These are phyloP conservation scores for Semicossyphus pulcher DNA, from an alignment of 2,113 vertebrate genomes.

Conservation along the genomic window DNA sequence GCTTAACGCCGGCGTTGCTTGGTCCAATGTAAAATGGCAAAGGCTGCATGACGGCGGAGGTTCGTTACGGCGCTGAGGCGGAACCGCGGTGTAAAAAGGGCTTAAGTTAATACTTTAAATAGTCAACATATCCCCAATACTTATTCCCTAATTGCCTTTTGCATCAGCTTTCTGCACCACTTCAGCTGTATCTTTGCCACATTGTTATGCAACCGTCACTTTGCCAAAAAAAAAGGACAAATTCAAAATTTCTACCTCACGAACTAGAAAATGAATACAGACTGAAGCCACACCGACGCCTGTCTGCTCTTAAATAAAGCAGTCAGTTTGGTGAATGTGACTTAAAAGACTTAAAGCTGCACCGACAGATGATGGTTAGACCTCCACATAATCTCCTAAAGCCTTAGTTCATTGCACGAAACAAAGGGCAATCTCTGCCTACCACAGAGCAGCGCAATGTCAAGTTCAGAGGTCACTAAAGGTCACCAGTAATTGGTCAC, in stretches of 20 bases:
- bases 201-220: background rate
- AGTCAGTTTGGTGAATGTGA: background rate
- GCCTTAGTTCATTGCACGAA: background rate
- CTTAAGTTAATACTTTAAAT: too few relatives aligned
- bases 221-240: slow-evolving; percentile 10
- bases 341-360: slow-evolving; percentile 9
- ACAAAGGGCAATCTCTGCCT: slow-evolving; percentile 13
- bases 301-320: background rate
- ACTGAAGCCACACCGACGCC: background rate
- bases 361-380: slow-evolving; percentile 13
- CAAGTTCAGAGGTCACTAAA: slow-evolving; percentile 47
- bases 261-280: slow-evolving; percentile 3
- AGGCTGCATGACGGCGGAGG: too few relatives aligned
- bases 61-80: too few relatives aligned
- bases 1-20: too few relatives aligned
- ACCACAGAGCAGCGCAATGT: slow-evolving; percentile 14
- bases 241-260: background rate
- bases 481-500: slow-evolving; percentile 48
- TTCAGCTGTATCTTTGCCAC: background rate
- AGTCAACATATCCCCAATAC: too few relatives aligned
- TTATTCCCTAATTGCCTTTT: background rate
- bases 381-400: background rate
- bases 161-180: background rate
- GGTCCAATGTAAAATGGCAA: too few relatives aligned
- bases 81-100: too few relatives aligned